Base-by-base conservation (phyloP, 2,113 vertebrate species). In the Chaenocephalus aceratus region DNA sequence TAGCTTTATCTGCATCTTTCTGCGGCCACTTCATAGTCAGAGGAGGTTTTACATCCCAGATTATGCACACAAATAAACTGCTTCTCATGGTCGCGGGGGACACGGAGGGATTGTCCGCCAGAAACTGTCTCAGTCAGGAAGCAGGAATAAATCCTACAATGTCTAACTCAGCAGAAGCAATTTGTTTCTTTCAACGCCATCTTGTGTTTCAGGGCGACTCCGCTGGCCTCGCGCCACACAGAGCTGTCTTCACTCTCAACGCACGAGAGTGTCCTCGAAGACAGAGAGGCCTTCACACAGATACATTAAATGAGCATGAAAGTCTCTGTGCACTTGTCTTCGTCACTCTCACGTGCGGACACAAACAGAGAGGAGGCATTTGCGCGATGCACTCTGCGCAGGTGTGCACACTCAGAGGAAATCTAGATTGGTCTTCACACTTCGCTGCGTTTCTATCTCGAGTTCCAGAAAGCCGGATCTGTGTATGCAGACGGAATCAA, bases 191-290 rank as follows among this genome's bases (percentile, higher is more conserved):
- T 85, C 70, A 69, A 67, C 66, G 41, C 61, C 48, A 54, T 86
- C 72, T 75, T 80, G 52, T 44, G 61, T 89, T 90, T 91, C 81
- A 71, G 74, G 73, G 79, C 80, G 82, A 88, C 80, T 91, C 83
- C 79, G 53, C 75, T 60, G 77, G 77, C 69, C 77, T 82, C 79
- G 68, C 13, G n/a, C 54, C 26, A n/a, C 68, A 72, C 34, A 14
- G 63, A 54, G 61, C 61, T 8, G 68, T 57, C 75, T 71, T 56
- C 62, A 58, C 79, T 75, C 60, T 75, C 45, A 48, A 15, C 36
- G 58, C 62, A 80, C 63, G 74, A 75, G 26, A 62, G 8, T 79
- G 46, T 79, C 60, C 72, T 62, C 79, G 34, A 30, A 13, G n/a
- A 77, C 65, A 12, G 59, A 62, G 62, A 62, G 10, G 51, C 23